phyloP scores from a whole-genome alignment of 2,113 vertebrate genomes.

The Scomber japonicus region DNA sequence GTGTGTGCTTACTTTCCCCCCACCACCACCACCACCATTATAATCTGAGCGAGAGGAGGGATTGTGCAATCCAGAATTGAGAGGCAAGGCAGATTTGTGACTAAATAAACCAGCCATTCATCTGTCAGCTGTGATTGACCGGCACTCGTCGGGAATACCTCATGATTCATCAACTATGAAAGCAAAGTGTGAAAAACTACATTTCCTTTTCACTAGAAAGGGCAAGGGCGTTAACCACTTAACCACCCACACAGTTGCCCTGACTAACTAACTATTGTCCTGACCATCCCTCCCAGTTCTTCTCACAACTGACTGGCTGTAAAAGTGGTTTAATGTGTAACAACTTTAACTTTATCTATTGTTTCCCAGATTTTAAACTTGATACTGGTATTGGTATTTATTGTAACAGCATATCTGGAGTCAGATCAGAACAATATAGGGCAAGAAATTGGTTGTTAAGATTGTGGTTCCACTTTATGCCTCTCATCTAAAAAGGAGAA shows the following conservation, averaged over 20 bases:
- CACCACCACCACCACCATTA: background rate
- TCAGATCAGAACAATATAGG: slow-evolving; percentile 5
- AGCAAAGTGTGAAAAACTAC: slow-evolving; percentile 62
- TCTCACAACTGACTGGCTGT: slow-evolving; percentile 43
- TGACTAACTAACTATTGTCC: slow-evolving; percentile 61
- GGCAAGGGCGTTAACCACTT: slow-evolving; percentile 69
- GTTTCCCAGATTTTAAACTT: slow-evolving; percentile 35
- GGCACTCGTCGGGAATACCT: slow-evolving; percentile 58
- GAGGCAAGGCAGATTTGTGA: slow-evolving; percentile 33
- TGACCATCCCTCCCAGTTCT: slow-evolving; percentile 48
- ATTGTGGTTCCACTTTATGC: background rate
- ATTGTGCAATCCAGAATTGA: slow-evolving; percentile 42
- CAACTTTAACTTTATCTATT: slow-evolving; percentile 49
- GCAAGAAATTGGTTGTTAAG: background rate
- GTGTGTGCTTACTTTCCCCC: slow-evolving; percentile 1
- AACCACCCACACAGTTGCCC: slow-evolving; percentile 68
- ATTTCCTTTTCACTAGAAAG: slow-evolving; percentile 46
- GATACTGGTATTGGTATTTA: slow-evolving; percentile 3
- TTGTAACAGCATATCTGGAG: background rate
- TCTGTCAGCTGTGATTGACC: slow-evolving; percentile 72
- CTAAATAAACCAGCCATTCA: slow-evolving; percentile 73
- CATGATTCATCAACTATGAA: slow-evolving; percentile 65
- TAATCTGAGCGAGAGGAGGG: slow-evolving; percentile 31
- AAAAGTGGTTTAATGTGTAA: slow-evolving; percentile 77
- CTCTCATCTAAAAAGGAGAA: slow-evolving; percentile 8